These are phyloP conservation scores for Trogon surrucura DNA, from an alignment of 2,113 vertebrate genomes.

Conservation along the genomic window DNA sequence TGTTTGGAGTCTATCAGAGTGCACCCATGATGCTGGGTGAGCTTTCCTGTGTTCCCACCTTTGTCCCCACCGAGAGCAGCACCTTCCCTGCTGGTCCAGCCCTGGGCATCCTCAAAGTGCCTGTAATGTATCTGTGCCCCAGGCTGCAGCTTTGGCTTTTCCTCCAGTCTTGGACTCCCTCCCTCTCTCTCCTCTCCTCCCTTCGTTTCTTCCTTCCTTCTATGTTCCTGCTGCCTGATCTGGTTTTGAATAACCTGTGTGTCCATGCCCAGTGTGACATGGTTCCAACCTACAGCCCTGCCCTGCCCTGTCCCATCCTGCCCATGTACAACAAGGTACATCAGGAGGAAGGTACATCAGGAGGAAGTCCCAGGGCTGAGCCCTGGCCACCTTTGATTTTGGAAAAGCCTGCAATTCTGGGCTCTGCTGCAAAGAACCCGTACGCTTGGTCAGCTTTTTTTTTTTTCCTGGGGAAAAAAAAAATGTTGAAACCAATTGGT, in stretches of 20 bases:
- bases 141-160: not conserved
- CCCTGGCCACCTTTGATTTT: not conserved
- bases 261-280: rapidly evolving
- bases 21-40: not conserved
- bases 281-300: not conserved
- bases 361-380: not conserved
- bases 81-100: not conserved
- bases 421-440: not conserved
- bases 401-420: not conserved
- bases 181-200: not conserved
- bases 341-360: not conserved
- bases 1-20: not conserved
- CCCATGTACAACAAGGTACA: not conserved
- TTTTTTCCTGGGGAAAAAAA: not conserved
- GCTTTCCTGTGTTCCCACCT: not conserved
- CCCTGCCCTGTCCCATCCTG: not conserved
- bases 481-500: not conserved
- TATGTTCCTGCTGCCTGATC: not conserved
- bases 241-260: not conserved
- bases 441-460: slow-evolving; percentile 10
- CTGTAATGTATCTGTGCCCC: not conserved
- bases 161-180: not conserved
- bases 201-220: not conserved
- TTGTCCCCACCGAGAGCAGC: not conserved
- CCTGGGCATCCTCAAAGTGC: not conserved